Base-by-base conservation (phyloP, 2,797 vertebrate genomes). In the Uromys caudimaculatus region DNA sequence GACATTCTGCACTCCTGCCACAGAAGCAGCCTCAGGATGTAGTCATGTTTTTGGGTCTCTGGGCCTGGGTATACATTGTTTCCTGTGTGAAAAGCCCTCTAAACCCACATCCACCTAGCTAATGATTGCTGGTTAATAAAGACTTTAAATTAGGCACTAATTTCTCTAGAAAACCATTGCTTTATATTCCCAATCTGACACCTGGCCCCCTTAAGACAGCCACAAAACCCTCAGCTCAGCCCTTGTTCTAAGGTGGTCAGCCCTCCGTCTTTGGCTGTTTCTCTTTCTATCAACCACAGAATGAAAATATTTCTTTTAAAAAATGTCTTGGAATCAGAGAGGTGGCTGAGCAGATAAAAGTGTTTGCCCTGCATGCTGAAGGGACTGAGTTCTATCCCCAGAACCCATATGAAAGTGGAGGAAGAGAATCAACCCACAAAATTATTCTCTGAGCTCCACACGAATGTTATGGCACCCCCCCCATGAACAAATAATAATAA, bases 51-150 rank as follows among this genome's bases (percentile, higher is more conserved):
- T 52, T 27, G 17, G 50, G 89, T 73, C 89, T 92, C 64, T 87
- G 88, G 82, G 92, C 24, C 88, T 89, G 24, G 24, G 24, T 17
- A 75, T 32, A n/a, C 19, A 38, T 7, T 24, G 75, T 41, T 96
- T 95, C 88, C 90, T 85, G 50, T 32, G 67, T 92, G 71, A 82
- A 95, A 91, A 78, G 56, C 76, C 62, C 90, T 89, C 94, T 44
- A 90, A 96, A 95, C 52, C 32, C 77, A 88, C 41, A 89, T 89
- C 54, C 75, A 94, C 54, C 67, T 82, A 90, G 58, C 88, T 92
- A 91, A 38, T 75, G 89, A 77, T 41, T 38, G 83, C 21, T 32
- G 32, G 84, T 84, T 82, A n/a, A 89, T 85, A 21, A 93, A 96
- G 86, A 92, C 44, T 58, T 82, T 32, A 77, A 44, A 58, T 67